Percentiles rank a stretch among this genome's conserved stretches.
Evolutionary conservation across 1,140 invertebrate genomes (phyloP).

Genomic region (Nymphalis io): DNA sequence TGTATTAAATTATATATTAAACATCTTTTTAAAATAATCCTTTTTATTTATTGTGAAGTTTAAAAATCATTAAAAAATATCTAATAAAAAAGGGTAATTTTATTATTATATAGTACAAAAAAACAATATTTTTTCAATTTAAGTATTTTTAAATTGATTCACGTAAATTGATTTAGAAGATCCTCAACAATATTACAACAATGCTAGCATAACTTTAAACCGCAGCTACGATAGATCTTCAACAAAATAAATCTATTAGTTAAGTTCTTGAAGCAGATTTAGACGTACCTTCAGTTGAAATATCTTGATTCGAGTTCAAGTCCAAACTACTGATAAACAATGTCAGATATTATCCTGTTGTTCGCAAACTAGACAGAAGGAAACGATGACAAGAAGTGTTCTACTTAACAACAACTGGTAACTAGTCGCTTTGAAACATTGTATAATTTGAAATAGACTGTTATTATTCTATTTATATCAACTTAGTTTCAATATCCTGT

Average conservation of each 20-base stretch:
- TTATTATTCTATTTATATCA: background rate
- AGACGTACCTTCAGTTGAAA: background rate
- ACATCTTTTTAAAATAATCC: no score
- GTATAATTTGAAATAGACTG: slow-evolving; percentile 6
- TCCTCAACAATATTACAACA: background rate
- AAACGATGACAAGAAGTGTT: slow-evolving; percentile 12
- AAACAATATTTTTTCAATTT: no score
- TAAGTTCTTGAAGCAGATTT: background rate
- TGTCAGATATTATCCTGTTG: slow-evolving; percentile 10
- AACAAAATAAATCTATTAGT: background rate
- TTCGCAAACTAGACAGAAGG: slow-evolving; percentile 2
- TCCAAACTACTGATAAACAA: slow-evolving; percentile 14
- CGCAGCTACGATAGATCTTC: background rate
- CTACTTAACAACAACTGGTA: slow-evolving; percentile 4
- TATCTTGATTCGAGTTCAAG: slow-evolving; percentile 11
- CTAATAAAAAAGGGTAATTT: no score
- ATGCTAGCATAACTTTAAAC: background rate
- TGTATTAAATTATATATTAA: no score
- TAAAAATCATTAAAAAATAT: no score
- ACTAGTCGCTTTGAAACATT: background rate
- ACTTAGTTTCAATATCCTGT: no score
- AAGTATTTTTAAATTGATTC: no score
- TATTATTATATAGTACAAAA: no score
- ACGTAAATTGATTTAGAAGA: background rate
- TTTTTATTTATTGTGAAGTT: no score